phyloP scores from a whole-genome alignment of 1,140 invertebrate species.

The Drosophila arawakana region DNA sequence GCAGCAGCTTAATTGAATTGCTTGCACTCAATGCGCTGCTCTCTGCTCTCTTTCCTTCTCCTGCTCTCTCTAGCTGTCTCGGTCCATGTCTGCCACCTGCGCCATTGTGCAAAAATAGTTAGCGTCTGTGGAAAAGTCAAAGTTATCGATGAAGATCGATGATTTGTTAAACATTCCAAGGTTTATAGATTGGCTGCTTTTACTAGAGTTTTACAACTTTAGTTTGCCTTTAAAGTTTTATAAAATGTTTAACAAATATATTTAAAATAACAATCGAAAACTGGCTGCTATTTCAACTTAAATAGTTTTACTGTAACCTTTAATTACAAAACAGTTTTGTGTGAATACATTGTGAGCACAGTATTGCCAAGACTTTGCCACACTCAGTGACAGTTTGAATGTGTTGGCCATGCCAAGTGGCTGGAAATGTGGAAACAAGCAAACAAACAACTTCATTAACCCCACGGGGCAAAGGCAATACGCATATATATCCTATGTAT shows the following conservation, averaged over 20 bases:
- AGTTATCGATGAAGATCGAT: constrained; percentile 73
- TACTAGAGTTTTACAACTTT: not conserved
- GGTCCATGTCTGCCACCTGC: constrained; percentile 13
- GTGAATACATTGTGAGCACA: not conserved
- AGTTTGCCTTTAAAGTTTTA: not conserved
- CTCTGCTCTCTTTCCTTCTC: not conserved
- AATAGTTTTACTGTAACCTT: too few species aligned
- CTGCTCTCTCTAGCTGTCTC: not conserved
- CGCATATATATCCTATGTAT: constrained; percentile 34
- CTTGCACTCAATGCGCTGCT: constrained; percentile 35
- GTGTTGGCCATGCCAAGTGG: constrained; percentile 27
- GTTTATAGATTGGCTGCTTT: constrained; percentile 17
- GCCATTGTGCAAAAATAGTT: constrained; percentile 13
- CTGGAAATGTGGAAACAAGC: constrained; percentile 46
- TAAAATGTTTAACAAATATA: not conserved
- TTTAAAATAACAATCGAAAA: too few species aligned
- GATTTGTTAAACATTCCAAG: constrained; percentile 25
- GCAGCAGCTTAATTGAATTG: constrained; percentile 76
- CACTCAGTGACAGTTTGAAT: constrained; percentile 42
- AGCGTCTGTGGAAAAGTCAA: constrained; percentile 24
- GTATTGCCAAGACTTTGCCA: constrained; percentile 1
- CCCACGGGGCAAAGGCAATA: constrained; percentile 64
- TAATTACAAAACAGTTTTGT: too few species aligned
- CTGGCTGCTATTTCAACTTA: too few species aligned
- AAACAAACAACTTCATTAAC: constrained; percentile 81